Evolutionary conservation across 64 coral and sea anemone species (phyloP).

Genomic region (Anthopleura sola): DNA sequence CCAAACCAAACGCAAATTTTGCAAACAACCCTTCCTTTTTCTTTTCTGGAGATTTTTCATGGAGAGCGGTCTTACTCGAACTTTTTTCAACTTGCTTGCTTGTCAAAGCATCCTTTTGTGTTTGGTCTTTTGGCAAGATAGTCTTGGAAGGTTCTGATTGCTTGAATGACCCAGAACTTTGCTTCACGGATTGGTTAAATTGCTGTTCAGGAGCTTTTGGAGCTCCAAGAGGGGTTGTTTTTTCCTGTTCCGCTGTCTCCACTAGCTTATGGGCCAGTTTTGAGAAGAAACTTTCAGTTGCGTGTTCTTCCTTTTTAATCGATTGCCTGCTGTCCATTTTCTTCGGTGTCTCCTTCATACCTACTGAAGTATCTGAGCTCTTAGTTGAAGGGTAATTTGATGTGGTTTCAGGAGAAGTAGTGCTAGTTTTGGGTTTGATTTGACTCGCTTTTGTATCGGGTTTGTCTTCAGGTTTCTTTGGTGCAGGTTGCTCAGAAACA

Average conservation of each 20-base stretch:
- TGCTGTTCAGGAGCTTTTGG: not conserved
- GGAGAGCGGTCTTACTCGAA: not conserved
- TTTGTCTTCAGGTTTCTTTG: not conserved
- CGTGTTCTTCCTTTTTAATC: not conserved
- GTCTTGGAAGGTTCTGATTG: not conserved
- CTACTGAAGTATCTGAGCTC: not conserved
- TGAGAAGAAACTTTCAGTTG: not conserved
- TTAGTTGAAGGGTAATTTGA: too few species aligned
- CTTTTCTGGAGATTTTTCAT: too few species aligned
- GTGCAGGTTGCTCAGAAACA: not conserved
- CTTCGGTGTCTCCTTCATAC: not conserved
- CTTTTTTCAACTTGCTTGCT: not conserved
- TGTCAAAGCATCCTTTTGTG: not conserved
- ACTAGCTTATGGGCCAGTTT: not conserved
- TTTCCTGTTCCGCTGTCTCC: not conserved
- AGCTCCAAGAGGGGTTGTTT: not conserved
- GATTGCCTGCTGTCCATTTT: not conserved
- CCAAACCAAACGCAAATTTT: too few species aligned
- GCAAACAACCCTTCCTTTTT: too few species aligned
- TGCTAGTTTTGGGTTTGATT: too few species aligned
- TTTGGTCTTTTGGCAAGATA: not conserved
- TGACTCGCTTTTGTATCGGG: not conserved
- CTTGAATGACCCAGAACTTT: not conserved
- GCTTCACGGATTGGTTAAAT: not conserved
- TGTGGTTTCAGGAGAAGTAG: too few species aligned